These are phyloP conservation scores for Etheostoma spectabile DNA, from an alignment of 2,113 vertebrate species.

Conservation along the genomic window DNA sequence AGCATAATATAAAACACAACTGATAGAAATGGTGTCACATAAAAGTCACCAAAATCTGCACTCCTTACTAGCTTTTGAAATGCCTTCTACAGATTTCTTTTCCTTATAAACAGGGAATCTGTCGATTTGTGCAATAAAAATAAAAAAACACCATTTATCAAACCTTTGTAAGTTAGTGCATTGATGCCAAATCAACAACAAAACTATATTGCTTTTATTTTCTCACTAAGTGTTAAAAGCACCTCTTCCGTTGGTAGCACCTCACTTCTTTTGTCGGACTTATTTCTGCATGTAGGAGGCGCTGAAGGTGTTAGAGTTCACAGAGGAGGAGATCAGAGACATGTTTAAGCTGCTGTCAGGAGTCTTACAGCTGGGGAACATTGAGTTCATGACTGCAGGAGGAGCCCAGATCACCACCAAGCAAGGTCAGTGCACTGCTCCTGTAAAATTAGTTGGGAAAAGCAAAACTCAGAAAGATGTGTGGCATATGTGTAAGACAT, in stretches of 20 bases:
- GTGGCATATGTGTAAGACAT: neutral
- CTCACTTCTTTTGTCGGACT: neutral
- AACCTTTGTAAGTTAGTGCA: neutral
- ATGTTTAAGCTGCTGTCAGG: conserved; percentile 93
- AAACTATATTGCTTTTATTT: neutral
- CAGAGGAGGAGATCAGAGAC: conserved; percentile 91
- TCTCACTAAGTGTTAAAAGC: neutral
- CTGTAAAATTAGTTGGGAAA: neutral
- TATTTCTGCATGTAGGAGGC: conserved; percentile 83
- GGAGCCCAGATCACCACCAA: conserved; percentile 93
- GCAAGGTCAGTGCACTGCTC: conserved; percentile 80
- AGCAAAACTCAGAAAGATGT: neutral
- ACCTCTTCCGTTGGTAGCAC: too few species aligned
- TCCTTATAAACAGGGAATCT: neutral
- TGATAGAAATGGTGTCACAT: neutral
- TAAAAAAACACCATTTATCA: neutral
- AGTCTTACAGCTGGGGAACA: conserved; percentile 91
- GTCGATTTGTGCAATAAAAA: neutral
- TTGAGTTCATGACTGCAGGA: conserved; percentile 94
- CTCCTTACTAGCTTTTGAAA: neutral
- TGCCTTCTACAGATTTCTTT: neutral
- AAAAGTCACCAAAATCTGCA: conserved; percentile 3
- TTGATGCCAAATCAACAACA: neutral
- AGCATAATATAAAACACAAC: neutral
- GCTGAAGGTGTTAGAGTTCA: conserved; percentile 90